Base-by-base conservation (phyloP, 1,140 invertebrate species). In the Solenopsis invicta region DNA sequence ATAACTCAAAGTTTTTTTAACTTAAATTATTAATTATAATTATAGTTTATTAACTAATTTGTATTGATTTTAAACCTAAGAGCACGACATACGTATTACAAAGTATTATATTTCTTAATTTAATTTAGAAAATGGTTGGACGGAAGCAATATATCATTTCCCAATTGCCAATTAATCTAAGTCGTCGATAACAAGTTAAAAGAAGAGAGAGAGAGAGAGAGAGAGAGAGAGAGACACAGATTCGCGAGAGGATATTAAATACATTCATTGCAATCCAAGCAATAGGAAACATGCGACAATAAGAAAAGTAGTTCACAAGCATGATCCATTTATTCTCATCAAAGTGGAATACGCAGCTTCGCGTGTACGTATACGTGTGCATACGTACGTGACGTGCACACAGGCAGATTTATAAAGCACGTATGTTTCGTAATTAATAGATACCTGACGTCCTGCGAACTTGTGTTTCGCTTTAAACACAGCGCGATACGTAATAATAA, bases 281-380 rank as follows among this genome's bases (percentile, higher is more conserved):
- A 21, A 62, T 81, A 74, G 80, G 54, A 75, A 84, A 84, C 5
- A 9, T 0, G 12, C 24, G 18, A 84, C 69, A 84, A 84, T 84
- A 54, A 24, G 29, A 74, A 74, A 74, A 74, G 54, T 84, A 84
- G 61, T 84, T 84, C 80, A 34, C 69, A 61, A 50, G 13, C 41
- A 50, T 48, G 37, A 74, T 82, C 18, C 80, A 59, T 74, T 74
- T 50, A 84, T 75, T 82, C 41, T 50, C 69, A 61, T 84, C 69
- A 75, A 62, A 74, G 21, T 12, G 41, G 54, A 74, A 61, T 62
- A 74, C 52, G 24, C 24, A 10, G 52, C 34, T 6, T 82, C 24
- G 21, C 24, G 62, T 29, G 13, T 24, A 24, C 21, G 16, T 52
- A 10, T 54, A 56, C 54, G 54, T 56, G 54, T 41, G 37, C 21